Evolutionary conservation across 2,797 vertebrate genomes (phyloP), one percentile per base, ranked within the genome.

Genomic region (Gila robusta): DNA sequence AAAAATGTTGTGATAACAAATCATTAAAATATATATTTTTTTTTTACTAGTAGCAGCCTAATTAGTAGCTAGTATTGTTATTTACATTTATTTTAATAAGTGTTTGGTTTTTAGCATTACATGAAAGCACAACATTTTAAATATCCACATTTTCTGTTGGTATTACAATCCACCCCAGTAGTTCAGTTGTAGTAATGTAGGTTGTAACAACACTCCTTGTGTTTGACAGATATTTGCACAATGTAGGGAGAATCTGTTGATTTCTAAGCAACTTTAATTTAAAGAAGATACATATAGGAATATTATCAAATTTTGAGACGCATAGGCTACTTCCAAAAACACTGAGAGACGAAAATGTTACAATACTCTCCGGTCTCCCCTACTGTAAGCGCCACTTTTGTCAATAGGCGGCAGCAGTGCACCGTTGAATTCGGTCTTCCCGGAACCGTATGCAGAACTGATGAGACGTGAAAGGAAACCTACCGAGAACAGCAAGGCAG

Each of bases 331-430:
- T 5, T 52, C 28, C 2, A 28, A 21, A 23, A 52, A 21, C 6
- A 71, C 69, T 28, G 41, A 47, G 17, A 11, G 47, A 12, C 44
- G 26, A 35, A 52, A 54, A 56, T 9, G 32, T 44, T 11, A 59
- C 11, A 35, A 54, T 5, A 32, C 2, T 32, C 14, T 2, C 54
- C 16, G 7, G 12, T 44, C 9, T 21, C n/a, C 52, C 6, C n/a
- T 82, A 3, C 16, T 52, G 26, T 5, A 4, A 16, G 4, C 16
- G 32, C 19, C 16, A 14, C 23, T 39, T 47, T 80, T 26, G 37
- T 35, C 89, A 11, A 21, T 76, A 82, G 82, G 82, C 73, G 82
- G 87, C 85, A 87, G 89, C 87, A 90, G 76, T 79, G 82, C 64
- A 64, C 54, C 70, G 17, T 14, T n/a, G 26, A 54, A 35, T 44